These are phyloP conservation scores for Patella pellucida DNA, from an alignment of 2,888 invertebrate genomes.

Conservation along the genomic window DNA sequence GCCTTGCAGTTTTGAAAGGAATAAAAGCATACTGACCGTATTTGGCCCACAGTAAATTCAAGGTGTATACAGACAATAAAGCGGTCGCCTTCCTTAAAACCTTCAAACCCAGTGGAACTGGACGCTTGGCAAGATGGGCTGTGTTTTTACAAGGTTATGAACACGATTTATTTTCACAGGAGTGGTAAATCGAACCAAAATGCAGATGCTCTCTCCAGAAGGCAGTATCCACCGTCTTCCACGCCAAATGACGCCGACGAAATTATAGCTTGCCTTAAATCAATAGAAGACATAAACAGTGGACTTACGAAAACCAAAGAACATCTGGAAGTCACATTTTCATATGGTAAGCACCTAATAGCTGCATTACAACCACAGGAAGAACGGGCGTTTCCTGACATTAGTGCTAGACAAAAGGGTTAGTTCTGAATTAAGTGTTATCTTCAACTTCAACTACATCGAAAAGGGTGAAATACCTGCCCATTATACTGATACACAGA, in stretches of 20 bases:
- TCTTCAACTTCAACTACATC: not conserved
- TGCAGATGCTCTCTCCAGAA: conserved; percentile 32
- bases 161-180: conserved; percentile 15
- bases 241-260: not conserved
- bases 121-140: conserved; percentile 33
- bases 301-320: not conserved
- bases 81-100: conserved; percentile 35
- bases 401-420: no score
- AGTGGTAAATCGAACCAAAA: conserved; percentile 27
- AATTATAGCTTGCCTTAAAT: not conserved
- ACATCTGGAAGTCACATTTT: not conserved
- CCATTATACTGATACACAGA: no score
- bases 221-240: conserved; percentile 11
- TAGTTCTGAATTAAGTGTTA: not conserved
- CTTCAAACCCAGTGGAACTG: conserved; percentile 28
- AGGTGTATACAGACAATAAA: conserved; percentile 40
- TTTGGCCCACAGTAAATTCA: conserved; percentile 34
- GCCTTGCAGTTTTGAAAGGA: conserved; percentile 38
- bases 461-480: conserved; percentile 2
- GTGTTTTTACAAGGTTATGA: conserved; percentile 19
- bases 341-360: not conserved
- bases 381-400: no score
- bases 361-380: not conserved
- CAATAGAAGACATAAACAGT: not conserved
- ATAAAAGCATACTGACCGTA: conserved; percentile 37